Conservation (phyloP, 1,140 invertebrate genomes). For the Pinna nobilis region DNA sequence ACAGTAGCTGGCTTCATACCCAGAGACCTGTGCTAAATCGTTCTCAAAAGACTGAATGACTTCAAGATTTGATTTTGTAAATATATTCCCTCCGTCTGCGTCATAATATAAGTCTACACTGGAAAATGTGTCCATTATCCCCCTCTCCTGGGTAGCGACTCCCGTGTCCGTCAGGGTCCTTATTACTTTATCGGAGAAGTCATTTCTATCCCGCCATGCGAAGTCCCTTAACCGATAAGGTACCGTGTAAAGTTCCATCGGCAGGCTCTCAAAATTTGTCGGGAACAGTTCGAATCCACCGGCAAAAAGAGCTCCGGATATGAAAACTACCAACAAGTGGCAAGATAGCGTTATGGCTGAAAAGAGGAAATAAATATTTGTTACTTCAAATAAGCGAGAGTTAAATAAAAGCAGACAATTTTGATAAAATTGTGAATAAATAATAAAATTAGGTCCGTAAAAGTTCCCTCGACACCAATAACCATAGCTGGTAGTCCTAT, state of each 20-base stretch:
- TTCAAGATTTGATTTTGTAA: slow-evolving; percentile 24
- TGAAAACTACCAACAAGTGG: slow-evolving; percentile 19
- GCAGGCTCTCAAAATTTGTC: slow-evolving; percentile 31
- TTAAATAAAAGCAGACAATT: too few relatives aligned
- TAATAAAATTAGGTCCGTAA: too few relatives aligned
- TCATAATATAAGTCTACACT: slow-evolving; percentile 27
- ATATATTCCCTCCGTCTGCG: slow-evolving; percentile 32
- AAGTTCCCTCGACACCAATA: neutral
- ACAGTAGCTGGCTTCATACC: slow-evolving; percentile 9
- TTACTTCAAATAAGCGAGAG: too few relatives aligned
- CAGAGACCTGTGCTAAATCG: neutral
- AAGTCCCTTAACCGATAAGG: slow-evolving; percentile 37
- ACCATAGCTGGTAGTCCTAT: too few relatives aligned
- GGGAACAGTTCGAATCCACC: slow-evolving; percentile 33
- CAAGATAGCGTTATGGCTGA: slow-evolving; percentile 20
- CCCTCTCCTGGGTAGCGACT: slow-evolving; percentile 18
- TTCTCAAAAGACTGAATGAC: slow-evolving; percentile 34
- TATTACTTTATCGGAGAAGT: slow-evolving; percentile 1
- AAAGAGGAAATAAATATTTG: neutral
- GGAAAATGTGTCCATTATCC: neutral
- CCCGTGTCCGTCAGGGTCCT: slow-evolving; percentile 10
- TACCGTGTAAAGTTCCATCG: slow-evolving; percentile 35
- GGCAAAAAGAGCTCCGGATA: slow-evolving; percentile 20
- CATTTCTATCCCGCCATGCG: slow-evolving; percentile 17
- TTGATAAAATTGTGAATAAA: too few relatives aligned